phyloP scores from a whole-genome alignment of 2,888 invertebrate species.

The Adineta ricciae region DNA sequence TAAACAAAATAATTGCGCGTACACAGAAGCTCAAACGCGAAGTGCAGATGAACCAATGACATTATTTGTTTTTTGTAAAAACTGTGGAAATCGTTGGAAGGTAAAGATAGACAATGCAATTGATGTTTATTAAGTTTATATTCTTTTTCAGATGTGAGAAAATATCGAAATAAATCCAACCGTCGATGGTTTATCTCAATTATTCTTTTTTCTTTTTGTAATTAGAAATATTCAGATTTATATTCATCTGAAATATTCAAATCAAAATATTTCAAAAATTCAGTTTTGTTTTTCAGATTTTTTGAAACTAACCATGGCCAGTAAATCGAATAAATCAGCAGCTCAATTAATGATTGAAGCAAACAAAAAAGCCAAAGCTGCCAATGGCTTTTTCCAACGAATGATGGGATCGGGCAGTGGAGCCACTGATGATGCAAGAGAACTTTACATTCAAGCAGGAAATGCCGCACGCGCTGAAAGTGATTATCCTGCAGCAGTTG shows the following conservation, averaged over 20 bases:
- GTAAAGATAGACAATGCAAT: not conserved
- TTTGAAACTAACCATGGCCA: not conserved
- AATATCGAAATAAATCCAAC: not conserved
- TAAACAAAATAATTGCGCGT: constrained; percentile 77
- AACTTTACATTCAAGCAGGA: not conserved
- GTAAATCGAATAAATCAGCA: not conserved
- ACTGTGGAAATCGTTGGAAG: constrained; percentile 97
- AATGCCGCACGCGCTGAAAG: not conserved
- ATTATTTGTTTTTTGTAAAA: constrained; percentile 92
- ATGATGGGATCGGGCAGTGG: not conserved
- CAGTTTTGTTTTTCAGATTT: not conserved
- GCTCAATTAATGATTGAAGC: not conserved
- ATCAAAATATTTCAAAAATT: not conserved
- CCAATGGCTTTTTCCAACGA: not conserved
- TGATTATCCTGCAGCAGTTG: constrained; percentile 2
- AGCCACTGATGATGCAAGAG: not conserved
- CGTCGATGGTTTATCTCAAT: not conserved
- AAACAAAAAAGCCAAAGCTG: not conserved
- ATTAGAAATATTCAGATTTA: not conserved
- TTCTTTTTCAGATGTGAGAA: not conserved
- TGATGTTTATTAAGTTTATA: not conserved
- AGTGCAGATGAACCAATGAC: constrained; percentile 99
- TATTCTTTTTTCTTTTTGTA: not conserved
- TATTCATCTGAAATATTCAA: not conserved
- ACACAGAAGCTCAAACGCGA: constrained; percentile 93